phyloP scores from a whole-genome alignment of 1,140 invertebrate species.

The Meteorus sp. region DNA sequence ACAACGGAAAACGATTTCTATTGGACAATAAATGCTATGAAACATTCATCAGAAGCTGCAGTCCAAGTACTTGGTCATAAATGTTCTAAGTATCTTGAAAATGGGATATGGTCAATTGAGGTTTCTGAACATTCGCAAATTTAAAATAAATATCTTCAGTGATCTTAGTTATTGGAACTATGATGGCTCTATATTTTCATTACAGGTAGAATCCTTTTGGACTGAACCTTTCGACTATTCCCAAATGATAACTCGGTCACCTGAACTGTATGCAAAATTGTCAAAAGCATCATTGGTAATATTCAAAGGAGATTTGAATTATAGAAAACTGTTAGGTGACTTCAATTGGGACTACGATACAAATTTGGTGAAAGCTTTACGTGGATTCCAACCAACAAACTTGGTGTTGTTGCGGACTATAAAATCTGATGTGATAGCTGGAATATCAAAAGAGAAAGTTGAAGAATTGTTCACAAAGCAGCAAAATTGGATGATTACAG shows the following conservation, averaged over 20 bases:
- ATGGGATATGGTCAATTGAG: slow-evolving; percentile 57
- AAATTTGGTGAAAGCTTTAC: slow-evolving; percentile 70
- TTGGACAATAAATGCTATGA: slow-evolving; percentile 65
- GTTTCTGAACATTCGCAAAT: slow-evolving; percentile 31
- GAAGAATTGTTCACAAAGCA: slow-evolving; percentile 66
- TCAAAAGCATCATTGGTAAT: slow-evolving; percentile 72
- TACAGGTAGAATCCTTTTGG: slow-evolving; percentile 76
- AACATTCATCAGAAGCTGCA: slow-evolving; percentile 42
- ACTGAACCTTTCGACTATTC: slow-evolving; percentile 80
- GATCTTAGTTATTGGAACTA: neutral
- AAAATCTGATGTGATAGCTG: slow-evolving; percentile 89
- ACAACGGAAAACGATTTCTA: slow-evolving; percentile 76
- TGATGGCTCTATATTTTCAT: slow-evolving; percentile 15
- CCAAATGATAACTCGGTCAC: slow-evolving; percentile 74
- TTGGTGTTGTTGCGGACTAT: slow-evolving; percentile 84
- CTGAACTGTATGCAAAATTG: slow-evolving; percentile 73
- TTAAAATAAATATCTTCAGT: neutral
- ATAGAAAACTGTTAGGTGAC: slow-evolving; percentile 91
- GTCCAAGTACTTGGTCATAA: slow-evolving; percentile 58
- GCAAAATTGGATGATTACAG: slow-evolving; percentile 84
- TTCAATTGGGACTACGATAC: slow-evolving; percentile 78
- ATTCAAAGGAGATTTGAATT: slow-evolving; percentile 97
- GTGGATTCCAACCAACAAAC: slow-evolving; percentile 82
- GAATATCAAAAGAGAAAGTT: slow-evolving; percentile 67
- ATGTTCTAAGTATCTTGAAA: slow-evolving; percentile 62